Evolutionary conservation across 64 coral and sea anemone genomes (phyloP), one percentile per base, ranked within the genome.

Genomic region (Stichodactyla mertensii): DNA sequence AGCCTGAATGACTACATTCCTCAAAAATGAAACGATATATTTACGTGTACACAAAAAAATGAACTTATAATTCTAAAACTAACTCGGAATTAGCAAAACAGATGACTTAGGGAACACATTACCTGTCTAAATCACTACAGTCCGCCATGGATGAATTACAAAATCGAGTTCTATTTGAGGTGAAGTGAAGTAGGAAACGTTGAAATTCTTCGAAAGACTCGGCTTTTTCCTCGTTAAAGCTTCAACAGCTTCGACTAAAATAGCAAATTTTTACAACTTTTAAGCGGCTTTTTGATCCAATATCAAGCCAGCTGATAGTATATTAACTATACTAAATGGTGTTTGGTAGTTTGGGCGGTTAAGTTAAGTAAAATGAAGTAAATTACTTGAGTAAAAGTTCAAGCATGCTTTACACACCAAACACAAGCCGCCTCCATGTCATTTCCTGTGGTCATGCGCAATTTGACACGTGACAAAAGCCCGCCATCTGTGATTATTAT

Each of bases 111-210:
- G 62, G 20, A 66, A 2, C 23, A 74, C 69, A 74, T 88, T 85
- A 99, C 95, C 95, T 85, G 84, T 99, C 97, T 55, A 99, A 92
- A 80, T 99, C 97, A 57, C 97, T 99, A 70, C 97, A 99, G 36
- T 92, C 91, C 28, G 93, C 85, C 94, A 96, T 96, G 77, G 58
- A 84, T 45, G 59, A 81, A 54, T 90, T 27, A 28, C 7, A 52
- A 55, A 14, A 7, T 66, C 16, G 62, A n/a, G 20, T 79, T 79
- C 77, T 8, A 45, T 71, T 0, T 71, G 67, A 71, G 7, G 67
- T 15, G 15, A 22, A 53, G 16, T 45, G 28, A 81, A 81, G 10
- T 74, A 74, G 24, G 14, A 74, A 74, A 27, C 69, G 24, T 74
- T 74, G 69, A 74, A 31, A 74, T 74, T 74, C 69, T 74, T 74